Base-by-base conservation (phyloP, 2,888 invertebrate species). In the Diloba caeruleocephala region DNA sequence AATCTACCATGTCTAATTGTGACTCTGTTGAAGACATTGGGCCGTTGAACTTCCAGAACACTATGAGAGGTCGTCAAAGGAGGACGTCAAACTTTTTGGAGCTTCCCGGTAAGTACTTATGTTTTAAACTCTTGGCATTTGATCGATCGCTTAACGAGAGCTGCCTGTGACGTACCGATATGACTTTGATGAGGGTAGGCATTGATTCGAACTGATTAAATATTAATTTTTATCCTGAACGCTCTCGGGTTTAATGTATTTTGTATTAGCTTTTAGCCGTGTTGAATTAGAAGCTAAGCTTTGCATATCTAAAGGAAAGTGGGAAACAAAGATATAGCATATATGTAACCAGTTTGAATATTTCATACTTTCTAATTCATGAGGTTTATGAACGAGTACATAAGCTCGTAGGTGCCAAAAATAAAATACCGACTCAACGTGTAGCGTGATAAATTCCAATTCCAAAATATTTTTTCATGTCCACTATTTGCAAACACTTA, bases 41-140 rank as follows among this genome's bases (percentile, higher is more conserved):
- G 0, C 97, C 97, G 5, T 87, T 97, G 57, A 96, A 96, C 85
- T 97, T 97, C 85, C 96, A 96, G 78, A 95, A 96, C 62, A 96
- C 97, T 15, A 95, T 96, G 71, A 94, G 97, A 1, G 96, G 96
- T 0, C 94, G 97, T 12, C 97, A 97, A 80, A 91, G 98, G 19
- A 93, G 97, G 68, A 97, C 97, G 2, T 97, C 97, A 0, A 98
- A 98, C 88, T 98, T 98, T 82, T 92, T 98, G 42, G 98, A 98
- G 84, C 87, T 98, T 70, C 98, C 98, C 85, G 97, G 97, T 97
- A 84, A 90, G 89, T 82, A 43, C 19, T 41, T 31, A 13, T 25
- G 36, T 33, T 14, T 33, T 42, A 33, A 56, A 51, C 44, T 71
- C 15, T 58, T 29, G 13, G 10, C 17, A 14, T 23, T 52, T 48